A percentile compares a stretch with the other conserved stretches of the same genome.
phyloP scores from a whole-genome alignment of 2,797 vertebrate genomes.

The Triplophysa bombifrons region DNA sequence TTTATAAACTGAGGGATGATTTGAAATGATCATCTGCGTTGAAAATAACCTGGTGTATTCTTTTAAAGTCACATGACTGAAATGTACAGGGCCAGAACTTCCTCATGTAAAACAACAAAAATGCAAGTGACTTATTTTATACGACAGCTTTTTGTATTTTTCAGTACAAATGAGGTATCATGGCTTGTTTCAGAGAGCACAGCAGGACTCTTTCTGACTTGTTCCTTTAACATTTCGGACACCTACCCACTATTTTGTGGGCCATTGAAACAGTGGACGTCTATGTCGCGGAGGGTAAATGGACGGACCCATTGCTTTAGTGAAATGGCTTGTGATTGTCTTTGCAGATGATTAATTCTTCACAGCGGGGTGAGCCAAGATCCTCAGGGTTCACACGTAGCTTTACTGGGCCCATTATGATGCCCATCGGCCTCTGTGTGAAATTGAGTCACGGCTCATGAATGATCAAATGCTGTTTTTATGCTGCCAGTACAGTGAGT shows the following conservation, averaged over 20 bases:
- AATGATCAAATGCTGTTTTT: not conserved
- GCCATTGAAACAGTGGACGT: constrained; percentile 17
- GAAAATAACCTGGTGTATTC: constrained; percentile 17
- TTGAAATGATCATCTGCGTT: not conserved
- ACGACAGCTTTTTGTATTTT: not conserved
- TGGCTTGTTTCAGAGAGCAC: constrained; percentile 28
- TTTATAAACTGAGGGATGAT: not conserved
- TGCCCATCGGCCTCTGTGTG: not conserved
- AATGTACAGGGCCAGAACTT: not conserved
- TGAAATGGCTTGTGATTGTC: constrained; percentile 67
- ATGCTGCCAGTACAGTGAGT: not conserved
- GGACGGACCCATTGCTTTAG: constrained; percentile 13
- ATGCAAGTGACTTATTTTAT: not conserved
- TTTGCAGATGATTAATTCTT: constrained; percentile 57
- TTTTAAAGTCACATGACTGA: constrained; percentile 17
- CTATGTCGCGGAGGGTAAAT: not conserved
- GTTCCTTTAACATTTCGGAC: constrained; percentile 10
- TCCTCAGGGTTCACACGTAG: constrained; percentile 1
- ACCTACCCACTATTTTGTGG: not conserved
- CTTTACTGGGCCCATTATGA: constrained; percentile 16
- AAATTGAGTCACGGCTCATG: constrained; percentile 7
- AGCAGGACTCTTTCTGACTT: constrained; percentile 6
- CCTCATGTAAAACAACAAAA: not conserved
- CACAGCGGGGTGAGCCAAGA: constrained; percentile 6
- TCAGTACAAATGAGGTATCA: constrained; percentile 52